Evolutionary conservation across 2,113 vertebrate species (phyloP).

Genomic region (Thamnaconus septentrionalis): DNA sequence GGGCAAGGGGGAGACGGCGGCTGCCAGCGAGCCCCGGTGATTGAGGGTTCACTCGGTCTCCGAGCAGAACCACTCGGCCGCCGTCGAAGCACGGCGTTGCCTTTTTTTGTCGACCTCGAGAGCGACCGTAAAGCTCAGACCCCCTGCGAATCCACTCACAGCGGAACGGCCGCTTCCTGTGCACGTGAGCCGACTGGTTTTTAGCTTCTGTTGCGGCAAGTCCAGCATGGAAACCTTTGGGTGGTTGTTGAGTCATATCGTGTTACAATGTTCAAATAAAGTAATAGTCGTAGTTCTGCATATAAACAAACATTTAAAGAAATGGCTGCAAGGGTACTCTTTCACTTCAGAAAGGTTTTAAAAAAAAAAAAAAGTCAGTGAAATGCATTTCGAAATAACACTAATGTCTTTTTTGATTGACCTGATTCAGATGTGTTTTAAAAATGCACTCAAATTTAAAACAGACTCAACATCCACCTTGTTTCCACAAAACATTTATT

Average conservation of each 20-base stretch:
- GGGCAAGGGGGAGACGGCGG: conserved; percentile 14
- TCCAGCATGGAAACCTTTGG: neutral
- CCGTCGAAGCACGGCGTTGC: conserved; percentile 38
- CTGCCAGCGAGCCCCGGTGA: conserved; percentile 48
- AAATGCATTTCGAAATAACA: too few species aligned
- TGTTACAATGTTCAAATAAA: too few species aligned
- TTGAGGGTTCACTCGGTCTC: conserved; percentile 47
- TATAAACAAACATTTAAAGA: too few species aligned
- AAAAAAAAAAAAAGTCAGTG: too few species aligned
- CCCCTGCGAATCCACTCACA: conserved; percentile 33
- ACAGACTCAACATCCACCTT: too few species aligned
- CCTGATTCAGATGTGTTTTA: too few species aligned
- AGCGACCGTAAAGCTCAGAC: neutral
- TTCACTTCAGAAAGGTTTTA: too few species aligned
- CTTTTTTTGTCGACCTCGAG: conserved; percentile 36
- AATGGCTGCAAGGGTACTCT: too few species aligned
- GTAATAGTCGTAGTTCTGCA: too few species aligned
- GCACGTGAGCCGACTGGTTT: conserved; percentile 37
- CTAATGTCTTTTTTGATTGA: too few species aligned
- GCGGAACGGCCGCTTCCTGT: conserved; percentile 38
- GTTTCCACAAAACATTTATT: too few species aligned
- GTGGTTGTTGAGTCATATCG: neutral
- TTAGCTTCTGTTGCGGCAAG: conserved; percentile 11
- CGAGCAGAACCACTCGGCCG: conserved; percentile 26
- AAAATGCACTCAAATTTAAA: too few species aligned